phyloP scores from a whole-genome alignment of 2,888 invertebrate species.

The Chrysina gloriosa region DNA sequence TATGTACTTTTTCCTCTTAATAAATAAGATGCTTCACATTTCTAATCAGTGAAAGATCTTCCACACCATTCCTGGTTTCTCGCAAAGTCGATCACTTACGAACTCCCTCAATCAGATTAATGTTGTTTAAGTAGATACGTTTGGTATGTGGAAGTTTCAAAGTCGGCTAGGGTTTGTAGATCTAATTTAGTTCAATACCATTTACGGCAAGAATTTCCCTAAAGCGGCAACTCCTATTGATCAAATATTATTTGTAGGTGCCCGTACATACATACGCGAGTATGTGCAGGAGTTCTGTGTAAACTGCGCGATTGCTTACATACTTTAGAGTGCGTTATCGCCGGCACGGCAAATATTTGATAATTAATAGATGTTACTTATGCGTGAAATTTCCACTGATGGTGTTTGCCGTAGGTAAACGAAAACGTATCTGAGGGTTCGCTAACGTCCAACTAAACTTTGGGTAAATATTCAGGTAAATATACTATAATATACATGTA shows the following conservation, averaged over 20 bases:
- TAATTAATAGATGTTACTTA: constrained; percentile 15
- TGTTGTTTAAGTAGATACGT: background rate
- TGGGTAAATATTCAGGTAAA: background rate
- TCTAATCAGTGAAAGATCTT: too few relatives aligned
- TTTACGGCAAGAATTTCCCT: background rate
- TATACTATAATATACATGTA: background rate
- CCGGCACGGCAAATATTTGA: constrained; percentile 3
- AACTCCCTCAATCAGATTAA: background rate
- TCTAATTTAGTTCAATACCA: background rate
- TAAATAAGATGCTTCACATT: too few relatives aligned
- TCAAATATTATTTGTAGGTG: constrained; percentile 2
- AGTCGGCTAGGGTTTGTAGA: background rate
- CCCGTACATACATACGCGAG: background rate
- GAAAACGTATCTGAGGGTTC: constrained; percentile 1
- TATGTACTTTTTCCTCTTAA: too few relatives aligned
- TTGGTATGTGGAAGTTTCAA: background rate
- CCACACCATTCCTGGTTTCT: too few relatives aligned
- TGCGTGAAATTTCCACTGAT: constrained; percentile 4
- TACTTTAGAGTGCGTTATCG: background rate
- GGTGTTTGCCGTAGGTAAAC: background rate
- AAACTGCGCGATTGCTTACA: background rate
- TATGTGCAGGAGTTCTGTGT: background rate
- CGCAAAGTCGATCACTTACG: too few relatives aligned
- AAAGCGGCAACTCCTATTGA: background rate
- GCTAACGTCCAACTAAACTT: background rate